A percentile compares a stretch with the other conserved stretches of the same genome.
These are phyloP conservation scores for Trypoxylus dichotomus DNA, from an alignment of 1,140 invertebrate genomes.

Conservation along the genomic window DNA sequence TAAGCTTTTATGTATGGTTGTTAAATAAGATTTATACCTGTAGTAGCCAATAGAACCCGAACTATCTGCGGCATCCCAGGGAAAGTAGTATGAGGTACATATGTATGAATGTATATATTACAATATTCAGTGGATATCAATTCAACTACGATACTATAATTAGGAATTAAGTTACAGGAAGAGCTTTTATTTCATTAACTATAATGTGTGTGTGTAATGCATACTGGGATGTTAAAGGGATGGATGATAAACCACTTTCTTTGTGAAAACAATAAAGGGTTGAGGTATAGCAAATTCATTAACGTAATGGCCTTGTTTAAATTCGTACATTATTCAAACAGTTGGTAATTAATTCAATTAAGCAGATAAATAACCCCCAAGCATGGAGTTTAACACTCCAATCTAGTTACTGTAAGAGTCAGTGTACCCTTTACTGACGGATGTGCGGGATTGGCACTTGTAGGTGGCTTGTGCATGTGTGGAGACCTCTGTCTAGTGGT, in stretches of 20 bases:
- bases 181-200: slow-evolving; percentile 20
- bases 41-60: no score
- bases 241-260: background rate
- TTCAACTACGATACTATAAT: background rate
- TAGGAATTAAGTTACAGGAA: slow-evolving; percentile 10
- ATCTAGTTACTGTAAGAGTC: slow-evolving; percentile 10
- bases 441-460: slow-evolving; percentile 15
- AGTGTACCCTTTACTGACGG: background rate
- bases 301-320: slow-evolving; percentile 7
- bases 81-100: no score
- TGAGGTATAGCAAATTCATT: slow-evolving; percentile 20
- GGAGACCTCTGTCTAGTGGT: background rate
- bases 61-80: no score
- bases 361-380: slow-evolving; percentile 17
- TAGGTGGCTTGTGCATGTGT: background rate
- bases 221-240: background rate
- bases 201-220: background rate
- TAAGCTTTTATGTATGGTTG: no score
- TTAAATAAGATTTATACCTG: no score
- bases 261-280: slow-evolving; percentile 4
- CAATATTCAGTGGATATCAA: no score
- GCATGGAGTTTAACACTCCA: background rate
- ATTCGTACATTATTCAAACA: slow-evolving; percentile 16
- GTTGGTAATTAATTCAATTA: slow-evolving; percentile 19
- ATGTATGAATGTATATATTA: background rate